phyloP scores from a whole-genome alignment of 2,888 invertebrate species.

The Habrosyne pyritoides region DNA sequence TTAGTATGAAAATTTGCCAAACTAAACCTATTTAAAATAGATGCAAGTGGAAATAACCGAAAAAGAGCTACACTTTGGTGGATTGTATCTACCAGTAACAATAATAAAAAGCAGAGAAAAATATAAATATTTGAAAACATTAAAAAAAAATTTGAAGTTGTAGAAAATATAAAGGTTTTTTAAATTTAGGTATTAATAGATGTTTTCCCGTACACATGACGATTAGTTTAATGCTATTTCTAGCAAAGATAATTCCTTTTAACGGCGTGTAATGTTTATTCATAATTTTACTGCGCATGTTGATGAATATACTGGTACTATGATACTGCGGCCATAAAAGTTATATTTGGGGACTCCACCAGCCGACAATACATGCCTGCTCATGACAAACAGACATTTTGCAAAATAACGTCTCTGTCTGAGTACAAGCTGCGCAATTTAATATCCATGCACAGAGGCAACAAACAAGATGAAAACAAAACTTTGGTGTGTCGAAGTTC shows the following conservation, averaged over 20 bases:
- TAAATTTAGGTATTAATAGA: not conserved
- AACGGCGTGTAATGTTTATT: conserved; percentile 36
- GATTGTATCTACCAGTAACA: no score
- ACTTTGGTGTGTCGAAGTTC: not conserved
- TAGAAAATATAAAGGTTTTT: no score
- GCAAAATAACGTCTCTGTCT: not conserved
- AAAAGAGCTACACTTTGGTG: no score
- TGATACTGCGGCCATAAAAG: conserved; percentile 33
- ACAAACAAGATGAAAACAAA: conserved; percentile 1
- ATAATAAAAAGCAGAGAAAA: no score
- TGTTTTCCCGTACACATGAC: not conserved
- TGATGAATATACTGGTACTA: conserved; percentile 36
- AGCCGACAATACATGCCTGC: conserved; percentile 33
- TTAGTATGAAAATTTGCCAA: no score
- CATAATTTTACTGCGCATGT: conserved; percentile 36
- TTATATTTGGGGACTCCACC: conserved; percentile 29
- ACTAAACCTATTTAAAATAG: no score
- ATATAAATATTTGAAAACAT: no score
- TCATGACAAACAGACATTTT: conserved; percentile 20
- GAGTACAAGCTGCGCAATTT: not conserved
- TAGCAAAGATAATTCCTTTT: conserved; percentile 2
- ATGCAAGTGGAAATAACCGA: no score
- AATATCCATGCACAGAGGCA: not conserved
- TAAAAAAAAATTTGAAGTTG: no score
- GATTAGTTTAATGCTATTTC: not conserved